Evolutionary conservation across 2,888 invertebrate genomes (phyloP).

Genomic region (Eupithecia centaureata): DNA sequence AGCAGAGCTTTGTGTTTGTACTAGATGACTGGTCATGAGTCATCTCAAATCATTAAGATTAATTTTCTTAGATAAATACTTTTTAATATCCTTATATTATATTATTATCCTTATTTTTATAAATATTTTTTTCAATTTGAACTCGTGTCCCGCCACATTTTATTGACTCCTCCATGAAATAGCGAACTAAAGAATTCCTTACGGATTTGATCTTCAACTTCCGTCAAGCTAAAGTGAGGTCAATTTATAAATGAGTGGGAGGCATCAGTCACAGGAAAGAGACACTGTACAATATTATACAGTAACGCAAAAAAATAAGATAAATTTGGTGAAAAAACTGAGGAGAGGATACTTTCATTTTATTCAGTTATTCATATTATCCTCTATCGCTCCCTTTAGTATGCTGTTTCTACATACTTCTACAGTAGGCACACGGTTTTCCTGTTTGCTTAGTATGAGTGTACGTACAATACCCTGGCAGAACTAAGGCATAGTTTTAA

Average conservation of each 20-base stretch:
- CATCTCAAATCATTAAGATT: too few relatives aligned
- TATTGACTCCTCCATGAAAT: conserved; percentile 3
- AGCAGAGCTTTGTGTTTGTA: too few relatives aligned
- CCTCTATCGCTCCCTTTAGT: too few relatives aligned
- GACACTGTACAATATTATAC: conserved; percentile 14
- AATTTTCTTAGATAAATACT: too few relatives aligned
- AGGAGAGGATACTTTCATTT: neutral
- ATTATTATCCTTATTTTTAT: too few relatives aligned
- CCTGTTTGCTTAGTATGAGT: too few relatives aligned
- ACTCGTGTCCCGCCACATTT: neutral
- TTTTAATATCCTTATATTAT: too few relatives aligned
- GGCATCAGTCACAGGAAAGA: conserved; percentile 67
- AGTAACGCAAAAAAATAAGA: conserved; percentile 15
- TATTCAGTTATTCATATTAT: neutral
- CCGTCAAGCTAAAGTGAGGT: conserved; percentile 56
- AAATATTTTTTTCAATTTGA: neutral
- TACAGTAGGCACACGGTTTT: too few relatives aligned
- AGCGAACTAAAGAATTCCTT: conserved; percentile 32
- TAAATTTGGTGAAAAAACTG: neutral
- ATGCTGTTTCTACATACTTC: too few relatives aligned
- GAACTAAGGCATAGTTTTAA: too few relatives aligned
- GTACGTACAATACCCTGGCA: too few relatives aligned
- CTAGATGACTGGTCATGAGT: too few relatives aligned
- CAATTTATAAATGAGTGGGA: conserved; percentile 76
- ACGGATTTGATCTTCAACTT: conserved; percentile 40